Conservation (phyloP, 2,113 vertebrate species). For the Psilopsiagon aurifrons region DNA sequence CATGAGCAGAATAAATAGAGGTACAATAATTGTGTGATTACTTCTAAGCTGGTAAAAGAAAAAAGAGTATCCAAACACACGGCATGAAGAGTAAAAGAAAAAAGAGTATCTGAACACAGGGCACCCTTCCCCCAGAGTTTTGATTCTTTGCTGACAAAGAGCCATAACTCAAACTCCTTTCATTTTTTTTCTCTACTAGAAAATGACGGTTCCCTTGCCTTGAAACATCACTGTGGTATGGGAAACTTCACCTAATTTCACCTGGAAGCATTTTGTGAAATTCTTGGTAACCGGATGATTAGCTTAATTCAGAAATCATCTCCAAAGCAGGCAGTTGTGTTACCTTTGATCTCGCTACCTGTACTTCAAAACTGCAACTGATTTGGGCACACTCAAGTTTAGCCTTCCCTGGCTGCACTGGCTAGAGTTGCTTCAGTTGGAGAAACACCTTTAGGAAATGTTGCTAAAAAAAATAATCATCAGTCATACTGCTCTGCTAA, state of each 20-base stretch:
- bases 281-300: not conserved
- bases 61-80: not conserved
- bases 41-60: not conserved
- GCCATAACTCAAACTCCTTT: not conserved
- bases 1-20: not conserved
- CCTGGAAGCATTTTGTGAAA: not conserved
- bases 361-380: not conserved
- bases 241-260: not conserved
- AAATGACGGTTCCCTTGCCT: not conserved
- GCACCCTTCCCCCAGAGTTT: not conserved
- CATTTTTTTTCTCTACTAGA: not conserved
- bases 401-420: not conserved
- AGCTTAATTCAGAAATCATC: not conserved
- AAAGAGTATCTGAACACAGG: not conserved
- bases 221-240: not conserved
- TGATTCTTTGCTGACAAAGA: not conserved
- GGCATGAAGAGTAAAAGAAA: not conserved
- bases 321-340: not conserved
- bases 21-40: not conserved
- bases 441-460: slow-evolving; percentile 56
- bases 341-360: not conserved
- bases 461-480: not conserved
- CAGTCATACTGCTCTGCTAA: slow-evolving; percentile 33
- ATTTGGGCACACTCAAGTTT: not conserved
- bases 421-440: not conserved